Percentiles rank a stretch among this genome's conserved stretches.
Evolutionary conservation across 2,797 vertebrate genomes (phyloP).

Genomic region (Myripristis murdjan): DNA sequence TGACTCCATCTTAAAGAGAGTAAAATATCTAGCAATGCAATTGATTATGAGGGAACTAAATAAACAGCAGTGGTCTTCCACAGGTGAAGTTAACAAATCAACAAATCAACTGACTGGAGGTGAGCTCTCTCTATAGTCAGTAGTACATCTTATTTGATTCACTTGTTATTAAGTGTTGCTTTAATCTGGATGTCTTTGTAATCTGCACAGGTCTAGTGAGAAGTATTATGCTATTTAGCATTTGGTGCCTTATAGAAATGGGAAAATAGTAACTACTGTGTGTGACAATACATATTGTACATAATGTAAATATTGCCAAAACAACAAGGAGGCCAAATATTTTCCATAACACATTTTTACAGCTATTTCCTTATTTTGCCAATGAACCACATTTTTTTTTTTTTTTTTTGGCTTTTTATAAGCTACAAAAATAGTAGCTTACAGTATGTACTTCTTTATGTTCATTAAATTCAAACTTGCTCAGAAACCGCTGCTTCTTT

Average conservation of each 20-base stretch:
- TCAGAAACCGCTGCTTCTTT: slow-evolving; percentile 74
- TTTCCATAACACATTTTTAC: slow-evolving; percentile 92
- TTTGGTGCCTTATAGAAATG: slow-evolving; percentile 89
- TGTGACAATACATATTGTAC: slow-evolving; percentile 85
- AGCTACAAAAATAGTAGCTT: slow-evolving; percentile 87
- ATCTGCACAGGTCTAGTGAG: slow-evolving; percentile 84
- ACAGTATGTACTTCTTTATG: slow-evolving; percentile 92
- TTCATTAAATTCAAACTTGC: slow-evolving; percentile 92
- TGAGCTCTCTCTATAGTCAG: neutral
- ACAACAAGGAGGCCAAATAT: slow-evolving; percentile 91
- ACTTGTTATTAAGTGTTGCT: slow-evolving; percentile 20
- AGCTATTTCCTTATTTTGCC: slow-evolving; percentile 90
- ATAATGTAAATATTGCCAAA: slow-evolving; percentile 90
- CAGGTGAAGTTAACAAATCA: neutral
- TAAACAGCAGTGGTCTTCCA: neutral
- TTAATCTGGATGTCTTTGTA: slow-evolving; percentile 56
- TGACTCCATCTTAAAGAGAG: neutral
- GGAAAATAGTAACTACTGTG: slow-evolving; percentile 88
- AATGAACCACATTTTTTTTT: too few relatives aligned
- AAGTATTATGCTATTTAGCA: slow-evolving; percentile 88
- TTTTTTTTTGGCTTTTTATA: slow-evolving; percentile 90
- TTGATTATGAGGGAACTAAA: neutral
- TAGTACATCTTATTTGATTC: slow-evolving; percentile 17
- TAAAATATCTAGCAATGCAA: neutral
- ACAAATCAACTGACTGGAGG: neutral